These are phyloP conservation scores for Talpa occidentalis DNA, from an alignment of 2,113 vertebrate genomes.

Conservation along the genomic window DNA sequence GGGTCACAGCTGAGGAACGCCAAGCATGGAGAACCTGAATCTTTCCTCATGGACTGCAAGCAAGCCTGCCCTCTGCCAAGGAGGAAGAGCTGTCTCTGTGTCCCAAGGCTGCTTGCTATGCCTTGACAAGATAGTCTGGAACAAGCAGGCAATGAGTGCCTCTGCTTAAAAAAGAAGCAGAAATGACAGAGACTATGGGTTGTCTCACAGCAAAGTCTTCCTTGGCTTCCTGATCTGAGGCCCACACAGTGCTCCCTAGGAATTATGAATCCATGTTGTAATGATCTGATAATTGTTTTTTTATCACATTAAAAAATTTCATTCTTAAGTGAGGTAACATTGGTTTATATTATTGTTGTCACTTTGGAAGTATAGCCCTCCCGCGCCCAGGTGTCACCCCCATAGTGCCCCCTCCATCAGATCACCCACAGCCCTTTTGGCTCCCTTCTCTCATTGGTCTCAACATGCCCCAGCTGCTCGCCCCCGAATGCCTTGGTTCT, in stretches of 20 bases:
- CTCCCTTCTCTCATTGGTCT: too few relatives aligned
- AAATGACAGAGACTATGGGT: neutral
- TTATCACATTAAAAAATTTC: neutral
- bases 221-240: neutral
- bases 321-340: too few relatives aligned
- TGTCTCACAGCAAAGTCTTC: neutral
- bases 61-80: neutral
- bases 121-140: neutral
- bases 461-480: too few relatives aligned
- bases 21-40: neutral
- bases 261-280: neutral
- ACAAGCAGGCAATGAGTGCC: neutral
- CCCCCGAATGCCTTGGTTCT: too few relatives aligned
- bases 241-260: neutral
- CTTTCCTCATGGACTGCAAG: neutral
- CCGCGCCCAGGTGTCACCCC: too few relatives aligned
- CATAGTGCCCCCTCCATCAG: too few relatives aligned
- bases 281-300: neutral
- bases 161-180: neutral
- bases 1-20: neutral
- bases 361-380: too few relatives aligned
- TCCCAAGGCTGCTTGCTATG: neutral
- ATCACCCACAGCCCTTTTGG: too few relatives aligned
- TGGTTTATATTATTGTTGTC: too few relatives aligned
- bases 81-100: neutral